Percentiles rank a stretch among this genome's conserved stretches.
Evolutionary conservation across 2,113 vertebrate genomes (phyloP).

Genomic region (Nannospalax galili): DNA sequence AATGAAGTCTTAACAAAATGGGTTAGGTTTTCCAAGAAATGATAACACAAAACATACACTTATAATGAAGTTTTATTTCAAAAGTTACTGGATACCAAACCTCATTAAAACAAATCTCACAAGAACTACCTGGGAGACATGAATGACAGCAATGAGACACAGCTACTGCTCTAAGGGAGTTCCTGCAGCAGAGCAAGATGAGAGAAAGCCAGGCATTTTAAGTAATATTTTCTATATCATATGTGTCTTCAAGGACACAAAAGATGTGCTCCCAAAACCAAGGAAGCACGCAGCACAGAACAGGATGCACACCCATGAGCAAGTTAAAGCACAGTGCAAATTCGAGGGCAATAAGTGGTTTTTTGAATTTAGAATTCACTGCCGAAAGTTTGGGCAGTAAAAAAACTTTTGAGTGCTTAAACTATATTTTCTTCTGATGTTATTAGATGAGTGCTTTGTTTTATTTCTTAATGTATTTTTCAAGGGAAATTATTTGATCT

Average conservation of each 20-base stretch:
- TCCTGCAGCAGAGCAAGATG: background rate
- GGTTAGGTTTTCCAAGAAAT: conserved; percentile 36
- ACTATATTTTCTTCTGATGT: conserved; percentile 42
- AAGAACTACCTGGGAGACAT: background rate
- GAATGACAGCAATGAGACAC: background rate
- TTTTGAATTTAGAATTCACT: background rate
- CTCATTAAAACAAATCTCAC: conserved; percentile 18
- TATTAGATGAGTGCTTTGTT: background rate
- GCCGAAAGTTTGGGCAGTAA: background rate
- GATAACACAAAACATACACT: conserved; percentile 3
- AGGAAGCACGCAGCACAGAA: background rate
- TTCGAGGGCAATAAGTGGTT: background rate
- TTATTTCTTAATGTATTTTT: conserved; percentile 57
- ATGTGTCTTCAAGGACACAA: background rate
- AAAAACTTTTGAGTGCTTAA: background rate
- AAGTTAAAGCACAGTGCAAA: background rate
- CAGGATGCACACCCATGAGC: background rate
- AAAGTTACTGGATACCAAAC: conserved; percentile 51
- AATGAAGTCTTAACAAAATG: background rate
- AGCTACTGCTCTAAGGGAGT: background rate
- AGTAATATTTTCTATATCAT: background rate
- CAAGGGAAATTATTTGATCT: conserved; percentile 60
- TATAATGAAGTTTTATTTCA: background rate
- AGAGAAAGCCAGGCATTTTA: conserved; percentile 10
- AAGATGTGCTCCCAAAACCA: too few relatives aligned